Percentiles rank a stretch among this genome's conserved stretches.
These are phyloP conservation scores for Nymphalis c-album DNA, from an alignment of 2,888 invertebrate genomes.

Conservation along the genomic window DNA sequence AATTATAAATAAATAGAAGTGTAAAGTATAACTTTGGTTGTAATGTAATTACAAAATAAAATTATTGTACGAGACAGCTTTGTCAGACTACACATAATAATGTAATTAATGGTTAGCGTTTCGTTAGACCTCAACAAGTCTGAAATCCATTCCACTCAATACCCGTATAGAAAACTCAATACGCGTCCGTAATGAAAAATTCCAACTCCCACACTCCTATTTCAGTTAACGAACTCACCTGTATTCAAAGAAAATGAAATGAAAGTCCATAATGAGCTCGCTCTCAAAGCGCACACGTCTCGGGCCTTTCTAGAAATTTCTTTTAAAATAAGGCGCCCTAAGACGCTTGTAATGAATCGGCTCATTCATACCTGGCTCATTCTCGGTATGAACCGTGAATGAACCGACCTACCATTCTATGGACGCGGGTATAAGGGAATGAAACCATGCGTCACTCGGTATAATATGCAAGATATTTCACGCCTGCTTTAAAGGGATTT, in stretches of 20 bases:
- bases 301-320: constrained; percentile 59
- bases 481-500: constrained; percentile 19
- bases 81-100: neutral
- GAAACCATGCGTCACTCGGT: constrained; percentile 32
- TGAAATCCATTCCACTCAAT: constrained; percentile 46
- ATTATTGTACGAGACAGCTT: neutral
- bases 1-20: neutral
- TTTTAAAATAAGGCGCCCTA: constrained; percentile 53
- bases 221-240: constrained; percentile 60
- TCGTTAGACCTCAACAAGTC: constrained; percentile 30
- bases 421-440: constrained; percentile 31
- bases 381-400: constrained; percentile 23
- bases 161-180: constrained; percentile 52
- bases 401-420: constrained; percentile 22
- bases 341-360: constrained; percentile 48
- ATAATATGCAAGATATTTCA: constrained; percentile 28
- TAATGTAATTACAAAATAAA: too few species aligned
- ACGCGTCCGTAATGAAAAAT: constrained; percentile 72
- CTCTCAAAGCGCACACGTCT: constrained; percentile 61
- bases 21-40: too few species aligned
- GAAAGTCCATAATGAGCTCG: constrained; percentile 64
- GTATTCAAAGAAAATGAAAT: constrained; percentile 60
- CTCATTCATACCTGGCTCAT: constrained; percentile 11
- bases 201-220: constrained; percentile 51
- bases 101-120: constrained; percentile 28